Base-by-base conservation (phyloP, 2,113 vertebrate genomes). In the Varanus komodoensis region DNA sequence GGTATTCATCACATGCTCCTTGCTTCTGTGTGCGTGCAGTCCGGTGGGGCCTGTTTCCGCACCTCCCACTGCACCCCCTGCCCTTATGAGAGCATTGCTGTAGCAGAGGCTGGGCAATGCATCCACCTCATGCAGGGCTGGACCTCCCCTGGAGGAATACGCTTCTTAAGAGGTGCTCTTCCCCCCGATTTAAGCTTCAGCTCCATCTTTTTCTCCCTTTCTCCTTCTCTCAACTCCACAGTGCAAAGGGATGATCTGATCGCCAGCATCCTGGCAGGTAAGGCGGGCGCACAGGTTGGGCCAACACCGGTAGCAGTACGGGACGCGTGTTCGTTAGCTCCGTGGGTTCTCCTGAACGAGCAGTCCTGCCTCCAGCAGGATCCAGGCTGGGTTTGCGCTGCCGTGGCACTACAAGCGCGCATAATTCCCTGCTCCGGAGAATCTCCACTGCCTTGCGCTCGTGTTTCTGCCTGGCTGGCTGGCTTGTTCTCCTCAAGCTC, bases 191-290 rank as follows among this genome's bases (percentile, higher is more conserved):
- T 32, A 61, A n/a, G 14, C 15, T 4, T 11, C 2, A 1, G 19
- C 32, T 57, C 29, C 54, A 25, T 48, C 6, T 48, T 54, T 82
- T 21, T 71, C 8, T 54, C 74, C 77, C 34, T 44, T 8, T 15
- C 7, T 6, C 67, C 29, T 34, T n/a, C 23, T 73, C 64, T 71
- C 54, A 23, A 90, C 50, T 81, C 61, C 19, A 57, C 93, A 97
- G 97, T 91, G 86, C 98, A 92, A 67, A 98, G 97, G 57, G 98
- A 98, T 79, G 98, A 98, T 89, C 95, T 98, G 81, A 97, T 99
- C 27, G 97, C 97, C 89, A 97, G 93, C 74, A 95, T 99, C 78
- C 92, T 99, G 82, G 94, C 96, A 98, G 98, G 98, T 99, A 97
- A 96, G 4, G 0, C 0, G 19, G 57, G 9, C 29, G 54, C 3